Base-by-base conservation (phyloP, 2,797 vertebrate species). In the Ambastaia sidthimunki region DNA sequence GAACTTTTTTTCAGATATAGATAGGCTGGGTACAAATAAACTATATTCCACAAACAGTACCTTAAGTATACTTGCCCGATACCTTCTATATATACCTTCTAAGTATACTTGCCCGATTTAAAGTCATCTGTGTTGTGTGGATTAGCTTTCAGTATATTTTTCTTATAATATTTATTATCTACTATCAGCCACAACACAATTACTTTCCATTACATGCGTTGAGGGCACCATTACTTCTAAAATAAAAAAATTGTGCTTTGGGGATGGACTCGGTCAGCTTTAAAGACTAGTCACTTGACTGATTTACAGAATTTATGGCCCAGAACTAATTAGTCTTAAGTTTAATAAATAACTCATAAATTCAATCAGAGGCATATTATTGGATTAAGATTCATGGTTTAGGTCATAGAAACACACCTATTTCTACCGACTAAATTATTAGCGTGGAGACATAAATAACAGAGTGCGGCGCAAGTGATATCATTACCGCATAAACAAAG, bases 341-440 rank as follows among this genome's bases (percentile, higher is more conserved):
- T 92, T 90, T 93, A 91, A 93, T 93, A 91, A 93, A 93, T 93
- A 90, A 91, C 89, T 91, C 88, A 92, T 92, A 91, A 90, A 92
- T 93, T 91, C 72, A 89, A 90, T 91, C 90, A 90, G 83, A 84
- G 83, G 18, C 50, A 85, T 89, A 91, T 91, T 92, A 93, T 90
- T 80, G 82, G 85, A 88, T 84, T 77, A 79, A 92, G 90, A 92
- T 92, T 92, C 87, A 92, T 90, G 87, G 82, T 90, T 88, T 84
- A 87, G 81, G 86, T 90, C 65, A 80, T 81, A 85, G 85, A 89
- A 88, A 88, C 89, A 89, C 89, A 88, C 91, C 89, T 90, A 88
- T 91, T 89, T 86, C 85, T 34, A 48, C 70, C 81, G 78, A 82
- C 76, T 87, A 82, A 78, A 85, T 86, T 81, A 89, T 90, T 83